Conservation (phyloP, 2,113 vertebrate genomes). For the Genyomyrus donnyi region DNA sequence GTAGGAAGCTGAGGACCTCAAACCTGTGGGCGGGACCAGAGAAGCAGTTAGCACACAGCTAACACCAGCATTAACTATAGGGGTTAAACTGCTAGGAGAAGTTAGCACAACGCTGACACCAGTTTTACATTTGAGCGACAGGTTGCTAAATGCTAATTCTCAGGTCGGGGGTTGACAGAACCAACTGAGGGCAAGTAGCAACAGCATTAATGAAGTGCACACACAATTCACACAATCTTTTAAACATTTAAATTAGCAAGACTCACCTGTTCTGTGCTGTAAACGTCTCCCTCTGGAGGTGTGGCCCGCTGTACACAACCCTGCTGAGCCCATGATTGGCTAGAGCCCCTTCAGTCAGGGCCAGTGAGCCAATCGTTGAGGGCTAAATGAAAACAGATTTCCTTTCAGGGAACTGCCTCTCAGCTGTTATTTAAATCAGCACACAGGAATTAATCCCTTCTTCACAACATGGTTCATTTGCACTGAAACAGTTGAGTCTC, state of each 20-base stretch:
- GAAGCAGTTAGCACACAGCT: background rate
- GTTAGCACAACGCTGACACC: background rate
- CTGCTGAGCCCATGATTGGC: constrained; percentile 87
- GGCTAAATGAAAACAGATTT: constrained; percentile 60
- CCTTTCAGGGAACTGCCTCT: background rate
- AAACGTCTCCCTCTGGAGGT: constrained; percentile 90
- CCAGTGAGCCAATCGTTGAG: constrained; percentile 89
- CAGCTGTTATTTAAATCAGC: background rate
- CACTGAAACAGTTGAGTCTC: background rate
- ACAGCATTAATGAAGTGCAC: background rate
- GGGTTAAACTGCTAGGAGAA: background rate
- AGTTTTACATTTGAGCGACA: background rate
- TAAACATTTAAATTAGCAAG: background rate
- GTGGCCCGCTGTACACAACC: constrained; percentile 91
- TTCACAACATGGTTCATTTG: background rate
- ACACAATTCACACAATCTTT: background rate
- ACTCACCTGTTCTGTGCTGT: constrained; percentile 93
- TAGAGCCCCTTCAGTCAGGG: constrained; percentile 88
- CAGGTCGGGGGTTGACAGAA: background rate
- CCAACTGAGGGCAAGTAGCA: background rate
- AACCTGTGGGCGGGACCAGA: constrained; percentile 63
- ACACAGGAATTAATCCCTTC: background rate
- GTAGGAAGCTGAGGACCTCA: constrained; percentile 91
- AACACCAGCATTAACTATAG: background rate
- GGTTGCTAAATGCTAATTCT: background rate